Evolutionary conservation across 1,140 invertebrate genomes (phyloP), one percentile per base, ranked within the genome.

Genomic region (Heliconius hermathena): DNA sequence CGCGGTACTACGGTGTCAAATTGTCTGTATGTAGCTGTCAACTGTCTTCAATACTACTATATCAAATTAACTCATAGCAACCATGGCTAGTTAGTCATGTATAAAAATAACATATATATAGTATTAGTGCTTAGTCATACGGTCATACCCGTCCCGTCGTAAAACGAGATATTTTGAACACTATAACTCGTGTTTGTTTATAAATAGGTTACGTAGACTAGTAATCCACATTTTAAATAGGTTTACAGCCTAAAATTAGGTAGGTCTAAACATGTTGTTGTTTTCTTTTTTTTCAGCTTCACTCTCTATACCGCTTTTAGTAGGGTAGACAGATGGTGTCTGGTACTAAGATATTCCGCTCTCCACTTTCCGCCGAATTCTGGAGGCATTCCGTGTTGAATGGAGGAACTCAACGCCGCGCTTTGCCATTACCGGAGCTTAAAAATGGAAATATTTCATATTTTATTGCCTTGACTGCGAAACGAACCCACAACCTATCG

Each of bases 101-200:
- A 60, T 66, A 75, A 76, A 66, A 76, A 76, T 33, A 70, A 41
- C 54, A 60, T 3, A 76, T 66, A 20, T 52, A 46, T 46, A 52
- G 20, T 20, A 5, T 18, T 6, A 52, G 16, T 20, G 49, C n/a
- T 76, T 66, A 66, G 74, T 18, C 46, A 71, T 72, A 57, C 70
- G n/a, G 57, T 60, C 57, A 60, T 71, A 22, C 70, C 20, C 41
- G 74, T 46, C n/a, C 60, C 71, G 71, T 73, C 77, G 72, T 75
- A 84, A 81, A 73, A 71, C 52, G 72, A 60, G 80, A 80, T 84
- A 77, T 79, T 77, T 73, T 74, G 74, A 74, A 82, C 77, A 79
- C 81, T 73, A 79, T 82, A 82, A 80, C 52, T 80, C 54, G 73
- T 78, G 70, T 76, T 76, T 78, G 72, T 60, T 78, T 60, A 78